phyloP scores from a whole-genome alignment of 1,140 invertebrate genomes.

The Dufourea novaeangliae region DNA sequence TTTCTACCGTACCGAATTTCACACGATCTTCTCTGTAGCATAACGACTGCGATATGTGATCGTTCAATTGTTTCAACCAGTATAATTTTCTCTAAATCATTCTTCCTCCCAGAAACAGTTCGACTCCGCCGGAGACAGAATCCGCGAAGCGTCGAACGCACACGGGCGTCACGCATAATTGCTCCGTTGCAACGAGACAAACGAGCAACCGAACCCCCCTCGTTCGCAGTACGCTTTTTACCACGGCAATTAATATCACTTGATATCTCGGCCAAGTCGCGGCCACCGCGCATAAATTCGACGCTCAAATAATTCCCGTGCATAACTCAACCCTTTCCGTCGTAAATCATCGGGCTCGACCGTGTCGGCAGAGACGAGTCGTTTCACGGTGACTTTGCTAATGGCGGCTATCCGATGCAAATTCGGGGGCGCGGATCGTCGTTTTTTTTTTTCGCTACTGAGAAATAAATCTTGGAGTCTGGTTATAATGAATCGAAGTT shows the following conservation, averaged over 20 bases:
- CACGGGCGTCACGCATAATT: constrained; percentile 46
- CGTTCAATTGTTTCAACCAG: too few relatives aligned
- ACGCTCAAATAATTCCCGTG: constrained; percentile 75
- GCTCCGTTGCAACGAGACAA: constrained; percentile 30
- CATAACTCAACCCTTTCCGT: constrained; percentile 75
- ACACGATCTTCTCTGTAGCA: too few relatives aligned
- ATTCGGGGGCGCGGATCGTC: constrained; percentile 50
- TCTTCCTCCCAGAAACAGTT: not conserved
- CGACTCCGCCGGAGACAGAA: not conserved
- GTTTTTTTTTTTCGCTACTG: not conserved
- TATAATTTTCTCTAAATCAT: too few relatives aligned
- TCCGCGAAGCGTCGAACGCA: constrained; percentile 27
- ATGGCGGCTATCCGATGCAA: constrained; percentile 64
- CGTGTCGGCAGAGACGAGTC: constrained; percentile 32
- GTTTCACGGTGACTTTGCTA: constrained; percentile 61
- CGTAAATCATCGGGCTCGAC: constrained; percentile 64
- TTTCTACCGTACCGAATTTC: too few relatives aligned
- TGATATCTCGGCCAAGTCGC: constrained; percentile 54
- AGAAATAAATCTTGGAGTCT: not conserved
- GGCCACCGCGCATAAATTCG: constrained; percentile 73
- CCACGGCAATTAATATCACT: constrained; percentile 76
- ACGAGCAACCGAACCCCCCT: constrained; percentile 21
- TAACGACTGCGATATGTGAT: too few relatives aligned
- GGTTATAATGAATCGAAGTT: too few relatives aligned
- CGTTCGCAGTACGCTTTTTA: constrained; percentile 51